These are phyloP conservation scores for Choreutis nemorana DNA, from an alignment of 2,888 invertebrate species.

Conservation along the genomic window DNA sequence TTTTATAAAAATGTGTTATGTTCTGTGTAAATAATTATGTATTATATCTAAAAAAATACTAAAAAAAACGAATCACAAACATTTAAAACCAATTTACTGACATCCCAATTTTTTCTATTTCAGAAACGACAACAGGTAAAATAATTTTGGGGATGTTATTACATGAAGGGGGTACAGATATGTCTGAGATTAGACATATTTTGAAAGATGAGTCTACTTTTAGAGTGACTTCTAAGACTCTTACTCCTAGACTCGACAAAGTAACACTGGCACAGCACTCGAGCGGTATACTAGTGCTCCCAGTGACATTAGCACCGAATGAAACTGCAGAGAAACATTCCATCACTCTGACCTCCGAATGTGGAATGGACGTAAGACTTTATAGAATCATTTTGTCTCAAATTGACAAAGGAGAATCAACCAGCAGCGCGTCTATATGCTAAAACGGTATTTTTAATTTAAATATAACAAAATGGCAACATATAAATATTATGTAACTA, in stretches of 20 bases:
- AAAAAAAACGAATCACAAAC: too few relatives aligned
- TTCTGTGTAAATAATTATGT: too few relatives aligned
- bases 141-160: slow-evolving; percentile 41
- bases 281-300: slow-evolving; percentile 26
- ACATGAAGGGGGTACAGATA: slow-evolving; percentile 39
- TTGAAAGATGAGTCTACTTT: slow-evolving; percentile 30
- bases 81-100: too few relatives aligned
- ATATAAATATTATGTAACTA: background rate
- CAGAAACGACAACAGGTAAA: slow-evolving; percentile 43
- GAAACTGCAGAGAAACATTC: slow-evolving; percentile 38
- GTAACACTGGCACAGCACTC: slow-evolving; percentile 35
- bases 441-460: slow-evolving; percentile 3
- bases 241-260: slow-evolving; percentile 29
- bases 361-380: slow-evolving; percentile 51
- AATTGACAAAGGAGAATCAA: slow-evolving; percentile 10
- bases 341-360: slow-evolving; percentile 45
- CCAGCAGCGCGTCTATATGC: slow-evolving; percentile 4
- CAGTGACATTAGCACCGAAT: slow-evolving; percentile 29
- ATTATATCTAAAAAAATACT: too few relatives aligned
- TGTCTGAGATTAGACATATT: slow-evolving; percentile 42
- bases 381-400: slow-evolving; percentile 41
- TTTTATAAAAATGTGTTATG: too few relatives aligned
- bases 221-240: slow-evolving; percentile 28
- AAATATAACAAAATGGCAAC: background rate
- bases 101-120: too few relatives aligned